Evolutionary conservation across 1,140 invertebrate species (phyloP), one percentile per base, ranked within the genome.

Genomic region (Macrocentrus cingulum): DNA sequence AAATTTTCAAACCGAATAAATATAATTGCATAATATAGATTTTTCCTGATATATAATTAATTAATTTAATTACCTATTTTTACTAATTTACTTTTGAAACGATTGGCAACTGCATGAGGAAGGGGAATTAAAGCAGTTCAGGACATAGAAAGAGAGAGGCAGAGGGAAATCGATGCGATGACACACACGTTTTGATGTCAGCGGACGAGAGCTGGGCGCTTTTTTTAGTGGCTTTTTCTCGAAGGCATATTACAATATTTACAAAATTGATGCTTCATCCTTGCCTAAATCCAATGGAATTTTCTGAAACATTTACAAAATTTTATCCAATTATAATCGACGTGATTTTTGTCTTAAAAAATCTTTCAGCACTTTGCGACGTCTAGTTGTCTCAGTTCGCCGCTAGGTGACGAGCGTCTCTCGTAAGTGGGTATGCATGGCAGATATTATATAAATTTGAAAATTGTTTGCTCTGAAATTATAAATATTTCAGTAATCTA

Each of bases 161-260:
- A n/a, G 44, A 25, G 44, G 48, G 36, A 34, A 37, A 32, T 29
- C 34, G 46, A 60, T 44, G 61, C 11, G 13, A 39, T 39, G 57
- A 66, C 42, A 44, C 25, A 52, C 23, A 20, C n/a, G n/a, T n/a
- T n/a, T 53, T 1, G 11, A 15, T 4, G 25, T 56, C 51, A 45
- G 54, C 44, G 63, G 61, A 62, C 63, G 60, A 62, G 70, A 69
- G 66, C 67, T 53, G 63, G 64, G 62, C 60, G 63, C 25, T 29
- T 49, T 64, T 64, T 68, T 65, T 64, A 61, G 71, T n/a, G n/a
- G n/a, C n/a, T n/a, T n/a, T n/a, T n/a, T n/a, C n/a, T n/a, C n/a
- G n/a, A n/a, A 71, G 65, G 69, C 68, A 71, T 74, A 76, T 73
- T 76, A 75, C 67, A 66, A 34, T 76, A 76, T 76, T 71, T 76